These are phyloP conservation scores for Chrysolina haemoptera DNA, from an alignment of 2,888 invertebrate species.

Conservation along the genomic window DNA sequence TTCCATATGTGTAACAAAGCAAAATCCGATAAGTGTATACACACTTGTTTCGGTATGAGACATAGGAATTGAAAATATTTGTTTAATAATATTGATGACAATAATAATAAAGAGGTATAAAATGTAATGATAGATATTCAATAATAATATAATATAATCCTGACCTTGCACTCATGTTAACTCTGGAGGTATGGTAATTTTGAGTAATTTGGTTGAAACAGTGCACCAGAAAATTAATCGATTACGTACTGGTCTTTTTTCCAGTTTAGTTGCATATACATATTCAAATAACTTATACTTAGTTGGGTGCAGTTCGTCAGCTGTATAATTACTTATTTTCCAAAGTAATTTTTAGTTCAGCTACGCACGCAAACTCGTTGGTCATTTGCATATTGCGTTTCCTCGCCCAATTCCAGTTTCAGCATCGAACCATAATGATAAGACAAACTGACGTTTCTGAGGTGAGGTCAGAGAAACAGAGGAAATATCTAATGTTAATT, in stretches of 20 bases:
- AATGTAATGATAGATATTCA: too few relatives aligned
- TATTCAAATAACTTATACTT: slow-evolving; percentile 31
- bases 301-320: slow-evolving; percentile 12
- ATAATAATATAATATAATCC: too few relatives aligned
- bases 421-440: too few relatives aligned
- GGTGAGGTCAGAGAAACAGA: too few relatives aligned
- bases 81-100: too few relatives aligned
- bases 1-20: too few relatives aligned
- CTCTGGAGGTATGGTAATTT: slow-evolving; percentile 36
- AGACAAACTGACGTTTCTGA: too few relatives aligned
- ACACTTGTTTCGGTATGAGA: too few relatives aligned
- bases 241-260: slow-evolving; percentile 28
- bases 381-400: slow-evolving; percentile 16
- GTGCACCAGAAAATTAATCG: slow-evolving; percentile 39
- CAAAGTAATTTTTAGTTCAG: slow-evolving; percentile 6
- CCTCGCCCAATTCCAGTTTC: neutral
- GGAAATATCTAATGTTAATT: too few relatives aligned
- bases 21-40: too few relatives aligned
- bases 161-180: neutral
- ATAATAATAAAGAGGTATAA: too few relatives aligned
- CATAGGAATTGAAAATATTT: too few relatives aligned
- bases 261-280: slow-evolving; percentile 32
- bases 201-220: slow-evolving; percentile 30
- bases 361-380: neutral
- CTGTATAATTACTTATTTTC: slow-evolving; percentile 24